These are phyloP conservation scores for Danio albolineatus DNA, from an alignment of 2,797 vertebrate genomes.

Conservation along the genomic window DNA sequence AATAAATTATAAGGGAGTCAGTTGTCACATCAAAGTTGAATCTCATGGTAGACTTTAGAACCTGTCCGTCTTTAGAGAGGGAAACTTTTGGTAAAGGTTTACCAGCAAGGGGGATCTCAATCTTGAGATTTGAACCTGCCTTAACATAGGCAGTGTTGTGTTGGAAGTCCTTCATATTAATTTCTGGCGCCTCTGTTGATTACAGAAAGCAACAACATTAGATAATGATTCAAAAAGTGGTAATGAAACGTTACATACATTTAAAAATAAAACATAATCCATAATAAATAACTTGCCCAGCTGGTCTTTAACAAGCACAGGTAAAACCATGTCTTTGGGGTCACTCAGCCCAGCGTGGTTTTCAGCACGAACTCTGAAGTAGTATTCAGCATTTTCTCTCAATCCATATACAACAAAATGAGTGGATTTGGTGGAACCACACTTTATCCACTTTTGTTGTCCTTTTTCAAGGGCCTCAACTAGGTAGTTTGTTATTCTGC, in stretches of 20 bases:
- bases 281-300: slow-evolving; percentile 80
- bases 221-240: not conserved
- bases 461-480: slow-evolving; percentile 94
- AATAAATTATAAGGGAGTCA: slow-evolving; percentile 89
- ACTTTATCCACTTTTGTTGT: slow-evolving; percentile 96
- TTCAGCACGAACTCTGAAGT: slow-evolving; percentile 95
- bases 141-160: slow-evolving; percentile 92
- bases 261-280: not conserved
- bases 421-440: slow-evolving; percentile 88
- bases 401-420: slow-evolving; percentile 88
- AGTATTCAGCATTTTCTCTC: slow-evolving; percentile 93
- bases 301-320: slow-evolving; percentile 93
- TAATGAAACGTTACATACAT: slow-evolving; percentile 1
- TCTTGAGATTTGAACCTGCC: slow-evolving; percentile 94
- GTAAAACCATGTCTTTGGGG: slow-evolving; percentile 87
- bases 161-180: slow-evolving; percentile 93
- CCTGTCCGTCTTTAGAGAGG: slow-evolving; percentile 87
- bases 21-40: slow-evolving; percentile 93
- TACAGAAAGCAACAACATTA: slow-evolving; percentile 22
- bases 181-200: slow-evolving; percentile 90
- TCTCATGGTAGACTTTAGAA: slow-evolving; percentile 93
- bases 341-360: slow-evolving; percentile 96
- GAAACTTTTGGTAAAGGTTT: slow-evolving; percentile 91
- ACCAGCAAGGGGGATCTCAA: slow-evolving; percentile 93
- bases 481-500: slow-evolving; percentile 90